Conservation (phyloP, 2,888 invertebrate genomes). For the Chaetogeoica ovagalla region DNA sequence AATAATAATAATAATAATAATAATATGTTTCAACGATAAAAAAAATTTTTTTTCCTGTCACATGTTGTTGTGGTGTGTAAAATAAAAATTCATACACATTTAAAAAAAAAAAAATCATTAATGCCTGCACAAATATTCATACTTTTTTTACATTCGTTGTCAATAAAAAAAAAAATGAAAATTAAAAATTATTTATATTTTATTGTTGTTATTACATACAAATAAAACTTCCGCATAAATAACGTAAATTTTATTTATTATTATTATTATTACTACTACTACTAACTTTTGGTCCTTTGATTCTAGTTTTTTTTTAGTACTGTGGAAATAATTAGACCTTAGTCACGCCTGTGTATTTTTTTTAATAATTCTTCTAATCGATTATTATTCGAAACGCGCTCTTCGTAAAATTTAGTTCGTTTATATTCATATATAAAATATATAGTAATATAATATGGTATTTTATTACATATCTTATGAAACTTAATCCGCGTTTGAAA, state of each 20-base stretch:
- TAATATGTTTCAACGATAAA: neutral
- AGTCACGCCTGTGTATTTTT: neutral
- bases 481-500: no score
- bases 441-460: no score
- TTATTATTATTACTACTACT: neutral
- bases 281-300: slow-evolving; percentile 26
- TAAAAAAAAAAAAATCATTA: no score
- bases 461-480: no score
- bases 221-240: slow-evolving; percentile 28
- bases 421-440: no score
- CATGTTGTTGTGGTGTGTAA: neutral
- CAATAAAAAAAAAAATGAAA: neutral
- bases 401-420: no score
- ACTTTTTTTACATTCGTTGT: slow-evolving; percentile 12
- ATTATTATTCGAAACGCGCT: no score
- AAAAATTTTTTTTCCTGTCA: neutral
- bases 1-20: no score
- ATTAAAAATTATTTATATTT: slow-evolving; percentile 22
- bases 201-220: slow-evolving; percentile 22
- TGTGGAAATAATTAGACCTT: slow-evolving; percentile 14
- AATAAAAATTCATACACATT: neutral
- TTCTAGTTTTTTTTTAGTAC: slow-evolving; percentile 44
- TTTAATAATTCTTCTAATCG: neutral
- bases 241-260: slow-evolving; percentile 21
- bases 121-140: neutral